phyloP scores from a whole-genome alignment of 2,113 vertebrate genomes.

The Xenopus tropicalis region DNA sequence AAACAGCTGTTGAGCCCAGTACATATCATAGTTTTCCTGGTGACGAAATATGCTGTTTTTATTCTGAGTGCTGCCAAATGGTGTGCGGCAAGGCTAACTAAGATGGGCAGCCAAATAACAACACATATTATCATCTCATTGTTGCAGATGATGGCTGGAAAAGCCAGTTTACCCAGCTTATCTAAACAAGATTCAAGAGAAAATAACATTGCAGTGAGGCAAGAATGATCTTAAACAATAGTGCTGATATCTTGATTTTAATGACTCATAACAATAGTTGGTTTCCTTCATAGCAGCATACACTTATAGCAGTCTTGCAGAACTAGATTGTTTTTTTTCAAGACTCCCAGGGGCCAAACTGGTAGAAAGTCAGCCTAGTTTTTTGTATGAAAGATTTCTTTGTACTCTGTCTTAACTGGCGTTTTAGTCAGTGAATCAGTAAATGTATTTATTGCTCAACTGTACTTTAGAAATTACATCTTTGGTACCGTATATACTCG shows the following conservation, averaged over 20 bases:
- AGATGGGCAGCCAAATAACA: constrained; percentile 39
- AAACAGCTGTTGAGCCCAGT: constrained; percentile 29
- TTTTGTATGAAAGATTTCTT: too few relatives aligned
- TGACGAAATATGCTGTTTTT: constrained; percentile 16
- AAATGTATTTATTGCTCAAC: too few relatives aligned
- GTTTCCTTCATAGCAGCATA: not conserved
- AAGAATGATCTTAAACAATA: constrained; percentile 20
- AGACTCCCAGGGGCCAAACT: too few relatives aligned
- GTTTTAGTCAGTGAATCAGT: too few relatives aligned
- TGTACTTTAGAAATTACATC: too few relatives aligned
- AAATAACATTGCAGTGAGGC: constrained; percentile 4
- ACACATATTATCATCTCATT: constrained; percentile 36
- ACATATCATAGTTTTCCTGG: not conserved
- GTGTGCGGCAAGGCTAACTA: constrained; percentile 22
- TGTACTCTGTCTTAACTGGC: too few relatives aligned
- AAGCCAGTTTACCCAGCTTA: constrained; percentile 27
- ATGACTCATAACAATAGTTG: constrained; percentile 21
- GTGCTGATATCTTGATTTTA: not conserved
- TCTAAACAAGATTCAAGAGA: not conserved
- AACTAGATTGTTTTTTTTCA: too few relatives aligned
- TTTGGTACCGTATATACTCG: too few relatives aligned
- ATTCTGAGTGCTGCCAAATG: constrained; percentile 1
- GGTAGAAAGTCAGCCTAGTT: too few relatives aligned
- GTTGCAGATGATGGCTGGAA: constrained; percentile 19
- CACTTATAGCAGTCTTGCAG: not conserved